Percentiles rank a stretch among this genome's conserved stretches.
Conservation (phyloP, 2,797 vertebrate genomes). For the Enteromius afrohamiltoni region DNA sequence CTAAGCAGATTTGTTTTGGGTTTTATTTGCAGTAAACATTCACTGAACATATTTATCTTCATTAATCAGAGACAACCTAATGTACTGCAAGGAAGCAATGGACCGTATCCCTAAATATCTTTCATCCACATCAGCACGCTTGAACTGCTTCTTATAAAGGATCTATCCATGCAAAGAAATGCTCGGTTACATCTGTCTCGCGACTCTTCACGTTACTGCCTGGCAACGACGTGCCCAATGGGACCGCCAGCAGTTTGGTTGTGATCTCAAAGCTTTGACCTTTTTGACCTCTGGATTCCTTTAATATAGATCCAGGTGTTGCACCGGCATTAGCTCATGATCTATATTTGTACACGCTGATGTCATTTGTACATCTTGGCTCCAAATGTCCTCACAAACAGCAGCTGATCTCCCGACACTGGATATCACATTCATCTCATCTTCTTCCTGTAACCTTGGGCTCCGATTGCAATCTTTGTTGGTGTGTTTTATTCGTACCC, state of each 20-base stretch:
- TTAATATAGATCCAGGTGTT: background rate
- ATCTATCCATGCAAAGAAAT: constrained; percentile 33
- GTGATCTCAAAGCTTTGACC: background rate
- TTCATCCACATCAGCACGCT: background rate
- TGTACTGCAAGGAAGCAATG: background rate
- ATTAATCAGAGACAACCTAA: background rate
- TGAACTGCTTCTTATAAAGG: constrained; percentile 3
- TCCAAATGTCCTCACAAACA: background rate
- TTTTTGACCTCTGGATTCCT: background rate
- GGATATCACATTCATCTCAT: constrained; percentile 21
- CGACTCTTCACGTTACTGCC: background rate
- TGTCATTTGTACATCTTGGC: constrained; percentile 19
- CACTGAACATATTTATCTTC: background rate
- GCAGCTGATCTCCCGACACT: constrained; percentile 9
- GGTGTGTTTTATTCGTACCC: background rate
- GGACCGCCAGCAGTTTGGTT: background rate
- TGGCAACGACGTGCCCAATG: background rate
- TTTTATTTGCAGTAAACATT: background rate
- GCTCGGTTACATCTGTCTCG: background rate
- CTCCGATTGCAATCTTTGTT: background rate
- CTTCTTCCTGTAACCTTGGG: constrained; percentile 6
- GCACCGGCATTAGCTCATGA: background rate
- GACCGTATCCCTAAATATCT: background rate
- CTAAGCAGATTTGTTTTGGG: background rate
- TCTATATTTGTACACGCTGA: background rate